Evolutionary conservation across 1,140 invertebrate species (phyloP).

Genomic region (Scaptomyza graminum): DNA sequence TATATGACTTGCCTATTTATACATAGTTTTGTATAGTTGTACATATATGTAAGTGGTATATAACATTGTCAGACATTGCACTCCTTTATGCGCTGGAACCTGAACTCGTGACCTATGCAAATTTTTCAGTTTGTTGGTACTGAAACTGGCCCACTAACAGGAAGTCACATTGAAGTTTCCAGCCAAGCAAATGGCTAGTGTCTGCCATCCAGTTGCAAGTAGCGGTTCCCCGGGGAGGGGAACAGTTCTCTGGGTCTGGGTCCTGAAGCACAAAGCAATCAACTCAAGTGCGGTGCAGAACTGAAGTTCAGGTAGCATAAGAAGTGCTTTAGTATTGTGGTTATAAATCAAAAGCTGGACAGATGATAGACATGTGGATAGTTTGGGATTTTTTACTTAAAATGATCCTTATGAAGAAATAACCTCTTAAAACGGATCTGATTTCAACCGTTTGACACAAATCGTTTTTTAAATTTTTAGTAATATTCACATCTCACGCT

Average conservation of each 20-base stretch:
- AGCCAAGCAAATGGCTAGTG: conserved; percentile 40
- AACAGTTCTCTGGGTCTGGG: conserved; percentile 65
- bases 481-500: conserved; percentile 1
- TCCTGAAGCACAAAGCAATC: conserved; percentile 64
- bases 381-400: neutral
- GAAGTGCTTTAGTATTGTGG: neutral
- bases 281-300: conserved; percentile 27
- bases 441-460: no score
- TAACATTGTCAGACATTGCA: conserved; percentile 70
- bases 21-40: conserved; percentile 36
- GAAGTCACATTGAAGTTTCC: conserved; percentile 77
- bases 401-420: neutral
- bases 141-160: conserved; percentile 66
- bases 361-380: neutral
- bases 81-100: conserved; percentile 58
- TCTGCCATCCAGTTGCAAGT: conserved; percentile 17
- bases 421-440: no score
- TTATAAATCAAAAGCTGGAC: conserved; percentile 3
- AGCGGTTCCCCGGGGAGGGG: neutral
- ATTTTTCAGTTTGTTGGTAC: conserved; percentile 56
- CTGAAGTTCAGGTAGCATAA: neutral
- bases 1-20: conserved; percentile 74
- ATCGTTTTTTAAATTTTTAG: neutral
- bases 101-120: conserved; percentile 83
- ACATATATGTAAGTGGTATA: conserved; percentile 23